Base-by-base conservation (phyloP, 1,140 invertebrate species). In the Thaumetopoea pityocampa region DNA sequence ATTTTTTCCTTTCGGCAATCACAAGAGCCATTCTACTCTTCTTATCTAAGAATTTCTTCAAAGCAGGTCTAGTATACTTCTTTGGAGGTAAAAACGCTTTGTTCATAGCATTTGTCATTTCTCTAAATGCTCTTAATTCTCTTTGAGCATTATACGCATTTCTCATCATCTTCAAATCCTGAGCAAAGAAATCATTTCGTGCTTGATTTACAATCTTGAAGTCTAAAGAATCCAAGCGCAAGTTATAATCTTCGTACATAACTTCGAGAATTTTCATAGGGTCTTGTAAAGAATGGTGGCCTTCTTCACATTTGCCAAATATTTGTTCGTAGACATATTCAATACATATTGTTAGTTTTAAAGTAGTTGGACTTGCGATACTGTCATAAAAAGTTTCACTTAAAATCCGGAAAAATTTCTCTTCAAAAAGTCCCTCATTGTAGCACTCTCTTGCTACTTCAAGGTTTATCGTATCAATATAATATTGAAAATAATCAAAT, bases 311-410 rank as follows among this genome's bases (percentile, higher is more conserved):
- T 68, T 88, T 40, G 2, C 74, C 74, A 50, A 91, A 85, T 19
- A 89, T 79, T 46, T 85, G 85, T 59, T 91, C 89, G 56, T 90
- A 92, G 5, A 90, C 86, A 35, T 90, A 89, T 58, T 91, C 89
- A 10, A 91, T 79, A 55, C 88, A 90, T 28, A 90, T 87, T 55
- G 87, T 84, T 28, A 91, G 54, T 46, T 87, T 86, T 4, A 91
- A 62, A 5, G 88, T 85, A 5, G 83, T 76, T 7, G 87, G 86
- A 35, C 88, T 88, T 15, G 88, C 86, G 1, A 91, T 74, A 14
- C 62, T 79, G 15, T 84, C 70, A 29, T 80, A 76, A 63, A 84
- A 84, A 4, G 46, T 54, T 23, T 70, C 71, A 48, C 71, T 71
- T 27, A 84, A 53, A 23, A 84, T 81, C 28, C 69, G 46, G 22